These are phyloP conservation scores for Boleophthalmus pectinirostris DNA, from an alignment of 2,113 vertebrate species.

Conservation along the genomic window DNA sequence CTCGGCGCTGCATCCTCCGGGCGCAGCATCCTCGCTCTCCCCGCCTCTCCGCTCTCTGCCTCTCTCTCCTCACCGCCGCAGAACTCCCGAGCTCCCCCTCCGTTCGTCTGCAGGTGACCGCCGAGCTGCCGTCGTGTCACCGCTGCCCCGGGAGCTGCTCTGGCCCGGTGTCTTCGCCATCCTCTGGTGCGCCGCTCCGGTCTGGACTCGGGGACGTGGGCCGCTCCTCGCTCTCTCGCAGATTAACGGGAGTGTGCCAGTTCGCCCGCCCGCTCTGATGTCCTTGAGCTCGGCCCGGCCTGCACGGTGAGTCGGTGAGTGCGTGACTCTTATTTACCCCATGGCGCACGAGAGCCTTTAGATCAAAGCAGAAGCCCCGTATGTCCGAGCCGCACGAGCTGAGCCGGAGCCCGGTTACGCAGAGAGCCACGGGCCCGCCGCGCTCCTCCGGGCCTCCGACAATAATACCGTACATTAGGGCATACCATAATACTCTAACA, in stretches of 20 bases:
- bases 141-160: slow-evolving; percentile 11
- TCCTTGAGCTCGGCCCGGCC: slow-evolving; percentile 78
- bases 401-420: too few relatives aligned
- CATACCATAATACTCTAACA: slow-evolving; percentile 39
- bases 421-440: neutral
- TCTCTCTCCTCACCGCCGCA: slow-evolving; percentile 55
- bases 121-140: slow-evolving; percentile 61
- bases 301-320: slow-evolving; percentile 72
- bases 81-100: slow-evolving; percentile 42
- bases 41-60: slow-evolving; percentile 10
- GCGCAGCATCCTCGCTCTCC: slow-evolving; percentile 37
- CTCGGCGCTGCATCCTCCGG: neutral
- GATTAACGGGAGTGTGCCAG: slow-evolving; percentile 67
- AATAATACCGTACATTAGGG: neutral
- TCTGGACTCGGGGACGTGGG: slow-evolving; percentile 46
- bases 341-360: slow-evolving; percentile 21
- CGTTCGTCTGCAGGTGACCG: slow-evolving; percentile 59
- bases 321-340: slow-evolving; percentile 57
- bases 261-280: slow-evolving; percentile 48
- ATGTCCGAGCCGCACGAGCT: neutral
- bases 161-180: too few relatives aligned
- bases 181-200: slow-evolving; percentile 48
- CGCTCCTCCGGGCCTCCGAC: neutral
- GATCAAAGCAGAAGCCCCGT: slow-evolving; percentile 24
- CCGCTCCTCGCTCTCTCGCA: slow-evolving; percentile 57